These are phyloP conservation scores for Pterocles burchelli DNA, from an alignment of 2,113 vertebrate genomes.

Conservation along the genomic window DNA sequence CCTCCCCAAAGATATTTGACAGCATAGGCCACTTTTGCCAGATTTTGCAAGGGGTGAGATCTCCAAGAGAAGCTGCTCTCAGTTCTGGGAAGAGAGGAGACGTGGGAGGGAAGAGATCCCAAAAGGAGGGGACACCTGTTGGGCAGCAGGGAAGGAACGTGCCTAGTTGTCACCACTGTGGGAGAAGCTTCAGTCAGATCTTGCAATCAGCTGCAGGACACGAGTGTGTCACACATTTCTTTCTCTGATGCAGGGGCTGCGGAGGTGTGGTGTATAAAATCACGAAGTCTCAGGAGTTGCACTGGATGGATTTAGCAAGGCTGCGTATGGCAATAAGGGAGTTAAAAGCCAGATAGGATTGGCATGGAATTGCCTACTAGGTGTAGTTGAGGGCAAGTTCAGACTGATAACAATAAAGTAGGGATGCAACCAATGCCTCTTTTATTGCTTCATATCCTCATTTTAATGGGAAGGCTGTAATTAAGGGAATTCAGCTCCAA, in stretches of 20 bases:
- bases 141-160: not conserved
- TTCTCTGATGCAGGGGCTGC: not conserved
- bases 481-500: conserved; percentile 38
- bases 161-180: not conserved
- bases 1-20: not conserved
- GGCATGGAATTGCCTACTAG: not conserved
- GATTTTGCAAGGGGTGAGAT: not conserved
- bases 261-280: not conserved
- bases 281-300: not conserved
- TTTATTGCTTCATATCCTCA: conserved; percentile 16
- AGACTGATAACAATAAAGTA: conserved; percentile 20
- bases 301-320: not conserved
- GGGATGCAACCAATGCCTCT: not conserved
- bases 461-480: conserved; percentile 38
- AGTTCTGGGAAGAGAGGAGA: not conserved
- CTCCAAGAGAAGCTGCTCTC: not conserved
- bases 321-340: not conserved
- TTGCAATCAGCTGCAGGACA: rapidly evolving
- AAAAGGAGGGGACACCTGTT: not conserved
- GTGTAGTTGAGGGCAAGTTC: conserved; percentile 9
- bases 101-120: not conserved
- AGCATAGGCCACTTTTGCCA: not conserved
- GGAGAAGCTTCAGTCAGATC: not conserved
- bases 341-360: not conserved
- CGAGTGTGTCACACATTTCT: not conserved